Evolutionary conservation across 2,797 vertebrate species (phyloP), one percentile per base, ranked within the genome.

Genomic region (Myripristis jacobus): DNA sequence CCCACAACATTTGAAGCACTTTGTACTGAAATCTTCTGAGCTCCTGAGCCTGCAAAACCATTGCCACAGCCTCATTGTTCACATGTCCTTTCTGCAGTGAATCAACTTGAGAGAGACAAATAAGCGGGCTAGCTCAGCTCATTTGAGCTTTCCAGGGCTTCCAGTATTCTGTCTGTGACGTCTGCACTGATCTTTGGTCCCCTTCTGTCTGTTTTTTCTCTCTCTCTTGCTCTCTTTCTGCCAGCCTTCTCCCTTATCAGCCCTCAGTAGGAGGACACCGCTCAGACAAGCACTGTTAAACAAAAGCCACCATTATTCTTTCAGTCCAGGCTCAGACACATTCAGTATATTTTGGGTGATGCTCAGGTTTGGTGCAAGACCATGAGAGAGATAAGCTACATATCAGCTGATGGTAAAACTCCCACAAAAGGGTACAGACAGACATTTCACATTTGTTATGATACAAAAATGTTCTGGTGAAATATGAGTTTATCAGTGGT

Each of bases 271-370:
- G 43, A 70, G 72, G 66, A 77, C 77, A 58, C 29, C 25, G 57
- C 68, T 79, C 66, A 80, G 68, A 76, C 54, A 59, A 83, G 75
- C 55, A 21, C 36, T 24, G n/a, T 73, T 74, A 43, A 81, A 84
- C 70, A 77, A 66, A 77, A 63, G 24, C 73, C 69, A 58, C 54
- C 60, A 73, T 69, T 62, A 65, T 54, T 65, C 55, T 66, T 41
- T 27, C 55, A 38, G 27, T 71, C 56, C n/a, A 22, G 79, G 54
- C 64, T 57, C 53, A 54, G 53, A 58, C 24, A 24, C 44, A 36
- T 64, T 60, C 71, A 66, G 46, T 16, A 46, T 31, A 52, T 46
- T 36, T 50, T 16, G 11, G 73, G 31, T 65, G 44, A 80, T 24
- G 19, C 3, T 36, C 34, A 36, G 34, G 10, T 36, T 36, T 11